Base-by-base conservation (phyloP, 2,888 invertebrate species). In the Sphaeridia pumilis region DNA sequence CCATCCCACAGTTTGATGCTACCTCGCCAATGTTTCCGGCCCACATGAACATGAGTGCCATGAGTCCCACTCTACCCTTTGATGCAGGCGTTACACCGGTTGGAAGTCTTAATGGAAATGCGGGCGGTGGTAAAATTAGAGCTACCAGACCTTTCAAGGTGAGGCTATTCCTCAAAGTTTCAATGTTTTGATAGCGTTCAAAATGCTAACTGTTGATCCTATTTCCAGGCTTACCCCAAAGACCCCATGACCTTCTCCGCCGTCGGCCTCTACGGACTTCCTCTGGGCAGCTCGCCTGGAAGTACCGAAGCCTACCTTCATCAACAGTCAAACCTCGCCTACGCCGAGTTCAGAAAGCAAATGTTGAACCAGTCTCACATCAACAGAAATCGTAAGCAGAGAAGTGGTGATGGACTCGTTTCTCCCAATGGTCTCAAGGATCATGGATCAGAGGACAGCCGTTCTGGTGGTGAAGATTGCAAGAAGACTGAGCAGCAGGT, bases 141-240 rank as follows among this genome's bases (percentile, higher is more conserved):
- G 50, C 50, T 2, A 61, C 63, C n/a, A 53, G 63, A 12, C 63
- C 63, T 35, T 63, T 63, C 48, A 63, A 63, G 61, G 63, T 63
- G 56, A 43, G 4, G 4, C 28, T 48, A 38, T n/a, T n/a, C n/a
- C n/a, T n/a, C n/a, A n/a, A n/a, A n/a, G n/a, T n/a, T n/a, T n/a
- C n/a, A n/a, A n/a, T n/a, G n/a, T n/a, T n/a, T n/a, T n/a, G n/a
- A n/a, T n/a, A n/a, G n/a, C n/a, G n/a, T n/a, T n/a, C n/a, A n/a
- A n/a, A n/a, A n/a, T n/a, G n/a, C n/a, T n/a, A n/a, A n/a, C n/a
- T n/a, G n/a, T n/a, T n/a, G n/a, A n/a, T n/a, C n/a, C n/a, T n/a
- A n/a, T n/a, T n/a, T n/a, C 10, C 35, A 82, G 67, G 82, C 82
- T 0, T 84, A 82, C 66, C 82, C 84, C 1, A 80, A 81, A 59